Evolutionary conservation across 2,888 invertebrate genomes (phyloP).

Genomic region (Lasius platythorax): DNA sequence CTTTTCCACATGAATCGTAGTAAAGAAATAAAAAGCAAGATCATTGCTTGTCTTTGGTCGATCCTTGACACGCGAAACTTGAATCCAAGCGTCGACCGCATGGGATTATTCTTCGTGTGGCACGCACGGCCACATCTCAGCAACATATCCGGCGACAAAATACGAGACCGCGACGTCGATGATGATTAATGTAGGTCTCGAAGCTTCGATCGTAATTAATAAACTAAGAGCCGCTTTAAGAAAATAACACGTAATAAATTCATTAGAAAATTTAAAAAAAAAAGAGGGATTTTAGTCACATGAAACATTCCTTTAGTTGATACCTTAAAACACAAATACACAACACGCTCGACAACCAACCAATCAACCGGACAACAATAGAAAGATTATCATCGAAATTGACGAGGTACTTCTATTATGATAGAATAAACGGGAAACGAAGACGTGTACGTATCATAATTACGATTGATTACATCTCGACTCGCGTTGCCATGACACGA

Average conservation of each 20-base stretch:
- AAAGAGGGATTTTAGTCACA: background rate
- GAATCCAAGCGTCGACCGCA: slow-evolving; percentile 73
- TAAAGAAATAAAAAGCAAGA: slow-evolving; percentile 10
- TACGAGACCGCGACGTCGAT: slow-evolving; percentile 47
- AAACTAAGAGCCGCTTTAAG: background rate
- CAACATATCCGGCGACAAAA: slow-evolving; percentile 70
- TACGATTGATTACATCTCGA: slow-evolving; percentile 36
- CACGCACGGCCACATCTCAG: slow-evolving; percentile 66
- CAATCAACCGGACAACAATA: slow-evolving; percentile 8
- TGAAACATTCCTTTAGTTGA: background rate
- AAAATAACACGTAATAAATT: background rate
- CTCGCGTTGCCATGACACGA: background rate
- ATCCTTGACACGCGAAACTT: slow-evolving; percentile 64
- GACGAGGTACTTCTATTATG: background rate
- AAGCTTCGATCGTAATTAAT: background rate
- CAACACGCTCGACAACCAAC: background rate
- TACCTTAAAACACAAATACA: background rate
- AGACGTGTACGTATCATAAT: slow-evolving; percentile 33
- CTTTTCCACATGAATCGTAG: background rate
- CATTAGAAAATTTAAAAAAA: background rate
- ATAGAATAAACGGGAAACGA: slow-evolving; percentile 8
- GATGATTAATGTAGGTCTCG: slow-evolving; percentile 59
- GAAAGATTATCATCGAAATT: slow-evolving; percentile 7
- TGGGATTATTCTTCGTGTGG: slow-evolving; percentile 76
- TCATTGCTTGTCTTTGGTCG: background rate